A percentile compares a stretch with the other conserved stretches of the same genome.
These are phyloP conservation scores for Branchipolynoe longqiensis DNA, from an alignment of 2,888 invertebrate species.

Conservation along the genomic window DNA sequence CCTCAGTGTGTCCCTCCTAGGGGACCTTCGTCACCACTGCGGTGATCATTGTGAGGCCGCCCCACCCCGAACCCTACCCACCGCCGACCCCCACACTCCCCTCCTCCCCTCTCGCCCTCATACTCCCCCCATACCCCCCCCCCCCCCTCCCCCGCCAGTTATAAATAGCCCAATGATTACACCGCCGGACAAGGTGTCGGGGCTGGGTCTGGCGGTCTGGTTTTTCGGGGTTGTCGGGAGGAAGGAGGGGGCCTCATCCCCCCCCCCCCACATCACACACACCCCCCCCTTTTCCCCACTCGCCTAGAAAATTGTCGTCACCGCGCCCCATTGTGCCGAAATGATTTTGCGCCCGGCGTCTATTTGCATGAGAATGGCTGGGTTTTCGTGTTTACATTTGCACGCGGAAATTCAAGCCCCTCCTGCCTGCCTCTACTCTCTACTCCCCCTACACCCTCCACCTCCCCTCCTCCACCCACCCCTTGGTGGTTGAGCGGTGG, in stretches of 20 bases:
- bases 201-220: too few relatives aligned
- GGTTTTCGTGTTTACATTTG: conserved; percentile 58
- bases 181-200: background rate
- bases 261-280: too few relatives aligned
- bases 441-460: too few relatives aligned
- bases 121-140: too few relatives aligned
- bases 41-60: background rate
- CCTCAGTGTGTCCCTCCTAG: background rate
- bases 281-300: conserved; percentile 46
- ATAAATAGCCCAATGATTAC: conserved; percentile 61
- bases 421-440: too few relatives aligned
- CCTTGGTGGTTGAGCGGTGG: conserved; percentile 24
- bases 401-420: conserved; percentile 56
- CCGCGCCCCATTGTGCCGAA: conserved; percentile 53
- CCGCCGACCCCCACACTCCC: too few relatives aligned
- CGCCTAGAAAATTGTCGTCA: conserved; percentile 55
- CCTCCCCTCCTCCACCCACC: too few relatives aligned
- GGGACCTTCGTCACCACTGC: background rate
- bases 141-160: too few relatives aligned
- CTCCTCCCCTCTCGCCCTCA: too few relatives aligned
- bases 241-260: conserved; percentile 25
- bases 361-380: conserved; percentile 60
- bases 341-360: conserved; percentile 56
- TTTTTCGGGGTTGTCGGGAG: too few relatives aligned
- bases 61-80: too few relatives aligned